Conservation (phyloP, 1,140 invertebrate species). For the Drosophila murphyi region DNA sequence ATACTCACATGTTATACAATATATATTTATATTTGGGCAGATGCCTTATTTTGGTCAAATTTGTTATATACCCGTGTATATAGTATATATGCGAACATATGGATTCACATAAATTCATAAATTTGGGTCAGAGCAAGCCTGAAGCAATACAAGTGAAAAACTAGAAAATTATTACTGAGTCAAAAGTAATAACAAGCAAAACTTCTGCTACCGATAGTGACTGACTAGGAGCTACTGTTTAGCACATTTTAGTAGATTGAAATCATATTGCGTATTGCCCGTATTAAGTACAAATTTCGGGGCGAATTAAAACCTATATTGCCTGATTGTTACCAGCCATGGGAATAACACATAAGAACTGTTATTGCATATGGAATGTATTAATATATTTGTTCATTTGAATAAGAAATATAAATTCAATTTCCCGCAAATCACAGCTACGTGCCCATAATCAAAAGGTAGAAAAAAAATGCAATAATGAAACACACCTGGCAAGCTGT, state of each 20-base stretch:
- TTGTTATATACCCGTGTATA: no score
- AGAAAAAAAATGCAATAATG: conserved; percentile 7
- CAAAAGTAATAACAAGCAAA: conserved; percentile 1
- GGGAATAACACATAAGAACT: no score
- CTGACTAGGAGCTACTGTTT: not conserved
- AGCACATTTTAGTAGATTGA: not conserved
- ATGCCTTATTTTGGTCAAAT: no score
- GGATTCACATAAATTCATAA: not conserved
- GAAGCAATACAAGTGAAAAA: conserved; percentile 5
- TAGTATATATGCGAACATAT: not conserved
- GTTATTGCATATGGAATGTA: no score
- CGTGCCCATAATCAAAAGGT: conserved; percentile 7
- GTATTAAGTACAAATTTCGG: no score
- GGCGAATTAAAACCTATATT: no score
- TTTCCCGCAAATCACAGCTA: conserved; percentile 21
- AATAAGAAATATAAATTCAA: conserved; percentile 1
- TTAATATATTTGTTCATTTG: not conserved
- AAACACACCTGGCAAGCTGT: conserved; percentile 49
- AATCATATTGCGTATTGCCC: no score
- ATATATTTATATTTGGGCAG: no score
- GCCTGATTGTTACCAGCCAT: no score
- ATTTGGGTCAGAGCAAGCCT: not conserved
- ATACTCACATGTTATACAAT: not conserved
- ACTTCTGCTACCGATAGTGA: not conserved
- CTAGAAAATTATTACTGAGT: conserved; percentile 1